Evolutionary conservation across 2,888 invertebrate species (phyloP), one percentile per base, ranked within the genome.

Genomic region (Seira ritae): DNA sequence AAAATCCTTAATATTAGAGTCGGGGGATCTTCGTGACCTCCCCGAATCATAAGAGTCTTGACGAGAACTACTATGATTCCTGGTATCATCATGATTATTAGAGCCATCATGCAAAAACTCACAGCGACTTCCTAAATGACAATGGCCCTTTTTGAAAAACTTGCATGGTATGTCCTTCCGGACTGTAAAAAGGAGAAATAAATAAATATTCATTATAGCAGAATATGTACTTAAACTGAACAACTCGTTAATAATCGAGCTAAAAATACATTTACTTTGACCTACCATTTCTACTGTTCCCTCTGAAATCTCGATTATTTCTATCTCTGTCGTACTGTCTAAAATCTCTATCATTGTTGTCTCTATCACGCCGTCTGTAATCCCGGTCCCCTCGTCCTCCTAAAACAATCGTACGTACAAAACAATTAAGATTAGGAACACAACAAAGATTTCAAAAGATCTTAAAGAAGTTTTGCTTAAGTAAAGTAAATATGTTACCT

Each of bases 101-200:
- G 69, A 12, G 17, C 55, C 92, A 85, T 95, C 95, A 92, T 97
- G 97, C 88, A 96, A 92, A 91, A 95, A 97, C 75, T 94, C 94
- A 91, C 97, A 97, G 88, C 94, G 94, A 89, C 95, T 95, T 77
- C 95, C 96, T 90, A 95, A 94, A 72, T 95, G 92, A 91, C 97
- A 97, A 84, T 94, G 95, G 0, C 96, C 96, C 89, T 93, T 94
- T 89, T 94, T 94, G 90, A 95, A 95, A 90, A 95, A 95, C 90
- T 95, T 94, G 90, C 96, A 97, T 15, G 94, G 90, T 15, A 87
- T 84, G 24, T 86, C 84, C 23, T 84, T 83, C 19, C 80, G 84
- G 22, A 85, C 84, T 87, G 50, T n/a, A 69, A 70, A 75, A 31
- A 71, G 19, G n/a, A n/a, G n/a, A n/a, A n/a, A n/a, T n/a, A n/a